Evolutionary conservation across 2,888 invertebrate genomes (phyloP), one percentile per base, ranked within the genome.

Genomic region (Pterobdella sp.): DNA sequence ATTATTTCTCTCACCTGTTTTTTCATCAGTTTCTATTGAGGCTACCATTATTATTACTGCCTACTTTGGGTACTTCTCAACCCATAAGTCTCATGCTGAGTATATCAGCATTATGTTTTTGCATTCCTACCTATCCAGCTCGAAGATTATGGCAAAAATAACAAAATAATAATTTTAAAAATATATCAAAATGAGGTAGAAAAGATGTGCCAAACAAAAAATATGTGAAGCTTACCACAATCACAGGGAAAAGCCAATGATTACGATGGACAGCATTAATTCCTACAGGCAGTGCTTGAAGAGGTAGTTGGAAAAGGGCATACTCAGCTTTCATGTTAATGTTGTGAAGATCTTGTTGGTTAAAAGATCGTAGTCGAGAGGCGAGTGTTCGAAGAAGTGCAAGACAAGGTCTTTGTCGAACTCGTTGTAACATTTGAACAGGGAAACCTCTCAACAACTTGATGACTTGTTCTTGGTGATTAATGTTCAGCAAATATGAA

Each of bases 201-300:
- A 4, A 66, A 4, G 22, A 34, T 18, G 66, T n/a, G n/a, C 26
- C n/a, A n/a, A 56, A 22, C 60, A 22, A 56, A 7, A 56, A 56
- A n/a, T 1, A 26, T 22, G 4, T 26, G 32, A 3, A 29, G 79
- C 81, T 79, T 77, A 83, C 83, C 78, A 82, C 81, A 29, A 83
- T 52, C 64, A 84, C 79, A 7, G 84, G 84, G 77, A 81, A 84
- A 42, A 84, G 79, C 84, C 84, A 84, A 75, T 81, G 81, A 76
- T 82, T 82, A 72, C 81, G 82, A 34, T 79, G 74, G n/a, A 75
- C 67, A 0, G 81, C 80, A 26, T 79, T 77, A 63, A 72, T 74
- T 1, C 83, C 83, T 29, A 83, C 81, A n/a, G 79, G 73, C 3
- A 78, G 79, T 35, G 81, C 79, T 18, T 76, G 76, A 1, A 77